These are phyloP conservation scores for Esperia sulphurella DNA, from an alignment of 2,888 invertebrate genomes.

Conservation along the genomic window DNA sequence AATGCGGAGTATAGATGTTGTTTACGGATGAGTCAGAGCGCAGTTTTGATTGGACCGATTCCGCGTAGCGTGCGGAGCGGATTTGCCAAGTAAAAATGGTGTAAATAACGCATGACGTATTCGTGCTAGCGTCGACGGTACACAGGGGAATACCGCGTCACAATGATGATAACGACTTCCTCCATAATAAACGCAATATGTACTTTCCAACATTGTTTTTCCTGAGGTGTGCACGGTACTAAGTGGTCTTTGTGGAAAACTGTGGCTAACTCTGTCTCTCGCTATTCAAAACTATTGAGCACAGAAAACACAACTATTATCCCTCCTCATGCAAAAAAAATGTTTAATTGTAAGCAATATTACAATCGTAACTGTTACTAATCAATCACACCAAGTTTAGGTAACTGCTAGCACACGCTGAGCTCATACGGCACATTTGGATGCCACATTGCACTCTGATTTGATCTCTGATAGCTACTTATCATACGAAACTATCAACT, in stretches of 20 bases:
- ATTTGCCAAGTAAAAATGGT: conserved; percentile 30
- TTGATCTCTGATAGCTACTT: too few relatives aligned
- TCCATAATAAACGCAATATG: conserved; percentile 9
- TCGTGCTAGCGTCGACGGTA: conserved; percentile 16
- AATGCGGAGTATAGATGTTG: conserved; percentile 22
- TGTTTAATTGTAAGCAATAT: too few relatives aligned
- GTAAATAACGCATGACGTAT: conserved; percentile 13
- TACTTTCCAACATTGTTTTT: conserved; percentile 1
- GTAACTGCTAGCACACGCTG: too few relatives aligned
- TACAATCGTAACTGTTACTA: too few relatives aligned
- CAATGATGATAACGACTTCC: conserved; percentile 34
- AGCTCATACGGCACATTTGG: too few relatives aligned
- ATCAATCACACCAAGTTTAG: too few relatives aligned
- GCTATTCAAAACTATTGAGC: not conserved
- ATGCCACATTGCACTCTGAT: too few relatives aligned
- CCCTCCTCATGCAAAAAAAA: too few relatives aligned
- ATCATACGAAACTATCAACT: too few relatives aligned
- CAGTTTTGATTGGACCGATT: conserved; percentile 39
- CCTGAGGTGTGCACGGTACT: not conserved
- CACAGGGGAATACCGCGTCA: conserved; percentile 62
- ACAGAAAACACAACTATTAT: too few relatives aligned
- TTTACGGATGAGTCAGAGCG: conserved; percentile 45
- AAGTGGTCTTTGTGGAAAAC: too few relatives aligned
- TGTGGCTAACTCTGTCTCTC: not conserved
- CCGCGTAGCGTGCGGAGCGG: conserved; percentile 36